These are phyloP conservation scores for Keiferia lycopersicella DNA, from an alignment of 2,888 invertebrate genomes.

Conservation along the genomic window DNA sequence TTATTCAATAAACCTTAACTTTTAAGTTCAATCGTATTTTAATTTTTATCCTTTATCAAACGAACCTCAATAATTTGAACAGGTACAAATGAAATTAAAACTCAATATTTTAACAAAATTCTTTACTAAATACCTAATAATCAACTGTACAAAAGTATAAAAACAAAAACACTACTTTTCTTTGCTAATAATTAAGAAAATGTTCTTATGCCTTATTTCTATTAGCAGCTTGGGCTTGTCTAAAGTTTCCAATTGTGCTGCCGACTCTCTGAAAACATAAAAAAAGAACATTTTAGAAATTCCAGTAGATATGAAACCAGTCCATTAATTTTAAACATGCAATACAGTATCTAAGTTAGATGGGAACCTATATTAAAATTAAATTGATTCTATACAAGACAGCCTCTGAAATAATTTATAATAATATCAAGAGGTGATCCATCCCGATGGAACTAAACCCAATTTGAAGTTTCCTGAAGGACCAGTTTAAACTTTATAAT, in stretches of 20 bases:
- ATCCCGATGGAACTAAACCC: no score
- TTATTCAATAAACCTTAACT: conserved; percentile 57
- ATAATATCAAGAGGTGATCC: no score
- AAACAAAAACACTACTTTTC: conserved; percentile 39
- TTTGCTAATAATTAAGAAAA: conserved; percentile 31
- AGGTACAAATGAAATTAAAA: conserved; percentile 4
- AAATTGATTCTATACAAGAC: no score
- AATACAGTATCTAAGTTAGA: no score
- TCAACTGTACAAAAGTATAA: conserved; percentile 65
- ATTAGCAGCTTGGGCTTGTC: conserved; percentile 49
- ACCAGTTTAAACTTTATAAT: no score
- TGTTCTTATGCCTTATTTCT: conserved; percentile 40
- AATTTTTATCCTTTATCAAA: not conserved
- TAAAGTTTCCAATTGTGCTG: conserved; percentile 54
- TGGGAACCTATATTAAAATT: no score
- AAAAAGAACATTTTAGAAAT: not conserved
- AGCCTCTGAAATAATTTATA: no score
- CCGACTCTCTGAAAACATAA: conserved; percentile 66
- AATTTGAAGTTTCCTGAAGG: no score
- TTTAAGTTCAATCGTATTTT: conserved; percentile 42
- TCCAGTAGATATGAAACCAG: no score
- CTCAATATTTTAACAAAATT: conserved; percentile 14
- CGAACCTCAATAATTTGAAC: not conserved
- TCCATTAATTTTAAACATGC: no score
- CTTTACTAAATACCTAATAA: conserved; percentile 40